Percentiles rank a stretch among this genome's conserved stretches.
Evolutionary conservation across 2,797 vertebrate species (phyloP).

Genomic region (Limosa lapponica): DNA sequence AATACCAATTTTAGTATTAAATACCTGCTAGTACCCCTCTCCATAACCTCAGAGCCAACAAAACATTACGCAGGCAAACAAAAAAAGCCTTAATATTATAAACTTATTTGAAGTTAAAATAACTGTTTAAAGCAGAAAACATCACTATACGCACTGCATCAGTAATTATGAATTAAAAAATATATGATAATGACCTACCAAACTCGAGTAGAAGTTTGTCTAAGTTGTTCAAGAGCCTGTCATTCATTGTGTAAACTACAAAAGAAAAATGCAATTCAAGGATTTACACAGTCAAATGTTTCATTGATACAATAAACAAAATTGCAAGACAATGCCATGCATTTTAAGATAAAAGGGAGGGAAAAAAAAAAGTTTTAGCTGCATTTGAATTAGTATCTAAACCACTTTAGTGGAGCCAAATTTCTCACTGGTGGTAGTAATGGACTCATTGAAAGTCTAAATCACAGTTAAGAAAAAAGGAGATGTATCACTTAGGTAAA

Average conservation of each 20-base stretch:
- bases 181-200: conserved; percentile 66
- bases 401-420: neutral
- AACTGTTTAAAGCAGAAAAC: neutral
- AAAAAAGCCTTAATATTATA: neutral
- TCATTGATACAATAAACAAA: neutral
- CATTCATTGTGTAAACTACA: conserved; percentile 72
- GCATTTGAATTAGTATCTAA: neutral
- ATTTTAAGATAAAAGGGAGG: neutral
- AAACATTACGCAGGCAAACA: neutral
- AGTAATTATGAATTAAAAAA: neutral
- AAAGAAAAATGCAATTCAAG: neutral
- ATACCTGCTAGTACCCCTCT: neutral
- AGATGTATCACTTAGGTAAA: neutral
- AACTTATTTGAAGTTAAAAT: neutral
- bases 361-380: neutral
- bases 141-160: neutral
- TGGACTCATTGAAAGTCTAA: neutral
- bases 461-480: neutral
- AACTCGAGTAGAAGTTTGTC: conserved; percentile 76
- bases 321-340: neutral
- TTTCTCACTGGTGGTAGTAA: neutral
- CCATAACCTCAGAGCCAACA: neutral
- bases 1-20: neutral
- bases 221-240: conserved; percentile 59
- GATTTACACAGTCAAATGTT: neutral